Base-by-base conservation (phyloP, 92 coral and sea anemone genomes). In the Meandrina meandrites region DNA sequence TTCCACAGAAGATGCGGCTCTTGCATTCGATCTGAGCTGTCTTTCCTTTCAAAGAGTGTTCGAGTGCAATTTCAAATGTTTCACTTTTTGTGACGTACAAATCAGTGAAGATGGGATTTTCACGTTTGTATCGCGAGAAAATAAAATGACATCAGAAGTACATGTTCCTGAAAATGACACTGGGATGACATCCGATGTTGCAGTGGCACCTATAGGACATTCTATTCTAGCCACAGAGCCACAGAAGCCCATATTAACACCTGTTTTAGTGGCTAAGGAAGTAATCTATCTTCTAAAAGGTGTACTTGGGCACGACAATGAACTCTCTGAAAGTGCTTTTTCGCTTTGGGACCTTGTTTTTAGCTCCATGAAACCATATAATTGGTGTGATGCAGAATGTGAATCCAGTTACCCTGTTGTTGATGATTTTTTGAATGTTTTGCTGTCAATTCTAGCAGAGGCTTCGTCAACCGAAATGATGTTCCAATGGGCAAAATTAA, bases 381-480 rank as follows among this genome's bases (percentile, higher is more conserved):
- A 4, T 30, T 5, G 62, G 8, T 22, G 32, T 22, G 80, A 42
- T 9, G 11, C 0, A 51, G 80, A 48, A 76, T 76, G 80, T 8
- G 12, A 4, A 22, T 18, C 19, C 17, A 30, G 8, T 27, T 27
- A 11, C 8, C 8, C 37, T 62, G 18, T 60, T 30, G 1, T 8
- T 22, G 88, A 84, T 12, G 88, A 78, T 60, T 83, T 87, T 51
- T 9, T 83, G 31, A 79, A 27, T 1, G 24, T 90, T 45, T 34
- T 90, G 2, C 18, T 83, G 53, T 81, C 87, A 42, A 80, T 89
- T 45, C 47, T 92, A 14, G 69, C 51, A 7, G 75, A 77, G 1
- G 67, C 93, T 16, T 64, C 79, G 16, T 86, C 89, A 22, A 22
- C 32, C 78, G 87, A 81, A 37, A 87, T 71, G 36, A 27, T 88